Conservation (phyloP, 2,113 vertebrate genomes). For the Cyanoramphus novaezelandiae region DNA sequence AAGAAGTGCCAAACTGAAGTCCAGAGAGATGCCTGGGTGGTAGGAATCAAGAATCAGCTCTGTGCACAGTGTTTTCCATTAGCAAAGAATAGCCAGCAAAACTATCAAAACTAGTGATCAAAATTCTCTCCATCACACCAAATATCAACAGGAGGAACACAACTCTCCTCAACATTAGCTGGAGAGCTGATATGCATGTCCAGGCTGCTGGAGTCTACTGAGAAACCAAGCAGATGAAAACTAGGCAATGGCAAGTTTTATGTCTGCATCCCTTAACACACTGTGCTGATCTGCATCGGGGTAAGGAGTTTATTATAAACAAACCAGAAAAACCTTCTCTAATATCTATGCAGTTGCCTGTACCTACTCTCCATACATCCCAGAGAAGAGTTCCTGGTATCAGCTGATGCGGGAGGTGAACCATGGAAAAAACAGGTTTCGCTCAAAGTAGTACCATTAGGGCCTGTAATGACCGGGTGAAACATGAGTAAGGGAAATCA, state of each 20-base stretch:
- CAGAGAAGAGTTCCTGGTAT: slow-evolving; percentile 34
- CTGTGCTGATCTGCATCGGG: fast-evolving
- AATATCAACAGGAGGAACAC: neutral
- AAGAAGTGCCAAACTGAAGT: neutral
- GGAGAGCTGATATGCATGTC: fast-evolving
- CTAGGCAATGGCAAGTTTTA: neutral
- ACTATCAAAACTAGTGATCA: neutral
- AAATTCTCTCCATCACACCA: neutral
- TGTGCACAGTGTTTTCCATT: neutral
- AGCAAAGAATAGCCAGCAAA: neutral
- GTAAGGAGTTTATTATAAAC: neutral
- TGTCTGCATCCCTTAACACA: neutral
- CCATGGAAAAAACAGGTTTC: slow-evolving; percentile 64
- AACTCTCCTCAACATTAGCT: neutral
- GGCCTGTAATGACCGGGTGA: slow-evolving; percentile 72
- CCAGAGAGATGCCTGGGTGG: neutral
- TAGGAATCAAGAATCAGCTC: neutral
- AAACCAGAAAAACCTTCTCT: neutral
- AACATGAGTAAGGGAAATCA: slow-evolving; percentile 78
- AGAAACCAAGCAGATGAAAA: neutral
- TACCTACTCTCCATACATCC: neutral
- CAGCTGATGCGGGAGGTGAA: slow-evolving; percentile 72
- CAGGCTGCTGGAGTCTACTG: neutral
- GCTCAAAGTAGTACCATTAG: slow-evolving; percentile 76
- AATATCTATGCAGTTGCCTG: neutral